Base-by-base conservation (phyloP, 2,888 invertebrate genomes). In the Trichopoda pennipes region DNA sequence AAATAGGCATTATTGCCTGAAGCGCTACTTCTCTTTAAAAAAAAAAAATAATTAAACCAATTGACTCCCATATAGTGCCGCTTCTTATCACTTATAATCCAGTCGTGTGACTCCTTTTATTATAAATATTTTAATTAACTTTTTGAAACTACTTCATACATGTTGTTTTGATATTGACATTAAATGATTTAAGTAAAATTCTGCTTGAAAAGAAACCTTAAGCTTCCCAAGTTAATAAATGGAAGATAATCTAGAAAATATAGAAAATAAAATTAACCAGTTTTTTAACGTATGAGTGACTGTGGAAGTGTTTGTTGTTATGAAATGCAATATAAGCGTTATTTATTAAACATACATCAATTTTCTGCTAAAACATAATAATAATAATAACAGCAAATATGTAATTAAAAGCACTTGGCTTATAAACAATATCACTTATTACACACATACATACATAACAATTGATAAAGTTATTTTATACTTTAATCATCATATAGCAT, bases 371-470 rank as follows among this genome's bases (percentile, higher is more conserved):
- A 16, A 51, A 58, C 49, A 23, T 78, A 72, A 82, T 75, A 75
- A 23, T 78, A 72, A 82, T 75, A 75, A 75, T 66, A 47, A 60
- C 23, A 35, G 35, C 63, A 82, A 77, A 72, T 60, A 72, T 79
- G 68, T 79, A 76, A 79, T 82, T 82, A 82, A 82, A 73, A 76
- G 68, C 82, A 79, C 79, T 79, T 82, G 82, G 75, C 61, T 76
- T 72, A 75, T 63, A 76, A 75, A 82, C 61, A 79, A 75, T 75
- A 75, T 70, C 6, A 35, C 19, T 56, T 6, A 21, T 47, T 76
- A 58, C 58, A 66, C 66, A 66, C 51, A 66, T 56, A 64, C 64
- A 42, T 60, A 44, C 51, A 68, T 60, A 38, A 10, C 10, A 2
- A 12, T n/a, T n/a, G n/a, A n/a, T n/a, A n/a, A n/a, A n/a, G n/a